Base-by-base conservation (phyloP, 2,797 vertebrate genomes). In the Eulemur mongoz region DNA sequence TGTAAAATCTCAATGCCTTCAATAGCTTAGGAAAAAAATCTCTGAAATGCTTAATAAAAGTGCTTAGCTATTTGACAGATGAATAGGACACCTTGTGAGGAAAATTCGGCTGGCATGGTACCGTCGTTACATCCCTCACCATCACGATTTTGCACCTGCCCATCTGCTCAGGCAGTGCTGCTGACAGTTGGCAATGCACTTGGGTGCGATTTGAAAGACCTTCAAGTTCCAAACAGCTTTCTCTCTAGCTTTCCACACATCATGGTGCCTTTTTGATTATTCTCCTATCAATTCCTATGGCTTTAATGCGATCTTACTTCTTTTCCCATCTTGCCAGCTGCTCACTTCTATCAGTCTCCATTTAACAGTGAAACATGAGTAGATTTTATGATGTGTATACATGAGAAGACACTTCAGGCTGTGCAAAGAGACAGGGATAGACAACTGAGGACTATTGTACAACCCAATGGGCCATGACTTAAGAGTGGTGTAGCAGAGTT, bases 11-110 rank as follows among this genome's bases (percentile, higher is more conserved):
- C 76, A 90, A 70, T 15, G 32, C 67, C 79, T 76, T 87, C 45
- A 81, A 75, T 70, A n/a, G 61, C 50, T 95, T 43, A 95, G 85
- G 85, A 25, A 67, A 65, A 96, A 96, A 30, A 91, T 69, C 89
- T 97, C 75, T 96, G 32, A 32, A 91, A 54, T 0, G 20, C 45
- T 89, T 91, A 96, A 86, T 89, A 63, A 61, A 95, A 30, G 50
- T 94, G 48, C 54, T 76, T 91, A 93, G 97, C 94, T 85, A 82
- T 69, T 65, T 1, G 97, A 59, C 86, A 95, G 94, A 97, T 94
- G 97, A 97, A 73, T 61, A 97, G 80, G 92, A 82, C 63, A 88
- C 85, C 84, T 97, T 59, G 81, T 76, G 93, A 97, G 80, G 45
- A 95, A 94, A 91, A 90, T 0, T 1, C 27, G 67, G 90, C 89